Conservation (phyloP, 2,888 invertebrate species). For the Scaptomyza reducta region DNA sequence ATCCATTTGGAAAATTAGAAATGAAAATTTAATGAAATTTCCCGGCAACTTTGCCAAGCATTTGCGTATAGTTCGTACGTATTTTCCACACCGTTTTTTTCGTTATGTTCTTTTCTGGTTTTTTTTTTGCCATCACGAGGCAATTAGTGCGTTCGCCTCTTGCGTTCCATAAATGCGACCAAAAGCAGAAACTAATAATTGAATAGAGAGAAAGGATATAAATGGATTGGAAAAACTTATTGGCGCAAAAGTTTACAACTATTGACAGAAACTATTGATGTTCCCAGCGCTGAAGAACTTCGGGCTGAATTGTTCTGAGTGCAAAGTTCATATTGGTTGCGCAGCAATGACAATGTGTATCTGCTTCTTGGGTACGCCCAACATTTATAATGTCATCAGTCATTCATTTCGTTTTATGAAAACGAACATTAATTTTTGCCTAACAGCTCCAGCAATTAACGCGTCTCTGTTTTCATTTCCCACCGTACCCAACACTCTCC, state of each 20-base stretch:
- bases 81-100: constrained; percentile 44
- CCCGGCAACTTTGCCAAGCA: constrained; percentile 57
- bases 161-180: constrained; percentile 20
- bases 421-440: constrained; percentile 65
- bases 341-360: constrained; percentile 21
- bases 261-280: constrained; percentile 37
- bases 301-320: constrained; percentile 19
- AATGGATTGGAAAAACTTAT: constrained; percentile 14
- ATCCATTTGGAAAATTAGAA: constrained; percentile 83
- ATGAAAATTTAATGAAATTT: constrained; percentile 82
- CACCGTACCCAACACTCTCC: background rate
- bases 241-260: constrained; percentile 30
- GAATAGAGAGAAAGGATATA: constrained; percentile 22
- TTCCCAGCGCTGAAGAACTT: constrained; percentile 21
- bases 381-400: constrained; percentile 70
- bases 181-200: constrained; percentile 54
- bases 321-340: constrained; percentile 42
- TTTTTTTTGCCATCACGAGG: constrained; percentile 16
- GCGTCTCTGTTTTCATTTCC: constrained; percentile 29
- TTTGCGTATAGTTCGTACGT: constrained; percentile 29
- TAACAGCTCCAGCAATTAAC: constrained; percentile 60
- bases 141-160: constrained; percentile 42
- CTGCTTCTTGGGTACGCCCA: constrained; percentile 15
- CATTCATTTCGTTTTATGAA: constrained; percentile 71
- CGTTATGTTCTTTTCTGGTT: background rate